phyloP scores from a whole-genome alignment of 2,888 invertebrate species.

The Apeira syringaria region DNA sequence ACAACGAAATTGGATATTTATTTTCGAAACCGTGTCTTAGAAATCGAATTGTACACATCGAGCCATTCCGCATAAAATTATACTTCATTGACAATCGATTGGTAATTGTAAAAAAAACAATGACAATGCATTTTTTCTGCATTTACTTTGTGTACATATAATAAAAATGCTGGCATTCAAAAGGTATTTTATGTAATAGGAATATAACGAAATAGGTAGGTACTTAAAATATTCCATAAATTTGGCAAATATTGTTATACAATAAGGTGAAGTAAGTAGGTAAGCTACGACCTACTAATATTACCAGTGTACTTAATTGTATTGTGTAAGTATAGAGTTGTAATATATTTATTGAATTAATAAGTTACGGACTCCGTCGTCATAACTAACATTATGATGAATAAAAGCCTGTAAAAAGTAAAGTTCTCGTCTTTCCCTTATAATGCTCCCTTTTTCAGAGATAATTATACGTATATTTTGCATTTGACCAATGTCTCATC shows the following conservation, averaged over 20 bases:
- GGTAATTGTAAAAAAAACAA: background rate
- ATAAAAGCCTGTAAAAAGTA: conserved; percentile 69
- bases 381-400: conserved; percentile 66
- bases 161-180: conserved; percentile 3
- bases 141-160: conserved; percentile 13
- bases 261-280: conserved; percentile 20
- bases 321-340: conserved; percentile 61
- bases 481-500: too few relatives aligned
- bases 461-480: too few relatives aligned
- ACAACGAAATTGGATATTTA: conserved; percentile 33
- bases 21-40: conserved; percentile 12
- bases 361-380: conserved; percentile 54
- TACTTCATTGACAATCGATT: too few relatives aligned
- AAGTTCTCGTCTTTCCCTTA: conserved; percentile 30
- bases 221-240: background rate
- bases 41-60: conserved; percentile 46
- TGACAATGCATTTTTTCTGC: conserved; percentile 14
- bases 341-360: conserved; percentile 72
- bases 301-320: conserved; percentile 32
- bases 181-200: background rate
- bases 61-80: conserved; percentile 62
- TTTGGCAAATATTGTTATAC: background rate
- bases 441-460: too few relatives aligned
- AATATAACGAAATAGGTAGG: background rate
- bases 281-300: conserved; percentile 21